Base-by-base conservation (phyloP, 2,113 vertebrate species). In the Semnornis frantzii region DNA sequence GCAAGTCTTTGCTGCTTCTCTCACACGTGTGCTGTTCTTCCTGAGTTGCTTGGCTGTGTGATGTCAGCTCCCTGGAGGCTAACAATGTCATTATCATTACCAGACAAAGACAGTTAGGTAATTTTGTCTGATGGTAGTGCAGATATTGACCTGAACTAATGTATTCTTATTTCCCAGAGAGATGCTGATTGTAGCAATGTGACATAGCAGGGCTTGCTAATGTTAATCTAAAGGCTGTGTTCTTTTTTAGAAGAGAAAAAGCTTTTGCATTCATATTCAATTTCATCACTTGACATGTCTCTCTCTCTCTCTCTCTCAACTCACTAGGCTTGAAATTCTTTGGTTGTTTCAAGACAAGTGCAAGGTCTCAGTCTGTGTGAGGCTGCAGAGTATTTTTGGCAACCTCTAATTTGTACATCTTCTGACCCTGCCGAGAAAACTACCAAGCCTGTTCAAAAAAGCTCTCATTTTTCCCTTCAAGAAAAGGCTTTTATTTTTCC, bases 61-160 rank as follows among this genome's bases (percentile, higher is more conserved):
- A 94, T 66, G 89, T 97, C 55, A 44, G 6, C 89, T 93, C 84
- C 91, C 96, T 95, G 78, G 96, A 96, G 94, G 89, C 83, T 93
- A 91, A 62, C 58, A 85, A 54, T 90, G 89, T 94, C 96, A 96
- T 50, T 63, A 78, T 93, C 90, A 91, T 92, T 96, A 95, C 79
- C 93, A 97, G 92, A 96, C 94, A 95, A 95, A 96, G 95, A 80
- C 85, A 64, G 92, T 97, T 92, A 93, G 87, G 86, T 94, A 96
- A 93, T 87, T 89, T 95, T 81, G 86, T 93, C 90, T 94, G 95
- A 94, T 95, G 89, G 90, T 85, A 97, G 80, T 74, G 70, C 86
- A 96, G 93, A 93, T 96, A 96, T 92, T 95, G 94, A 94, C 89
- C 93, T 89, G 72, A 96, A 95, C 94, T 92, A 97, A 96, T 92